A percentile compares a stretch with the other conserved stretches of the same genome.
These are phyloP conservation scores for Sinocyclocheilus grahami DNA, from an alignment of 2,113 vertebrate species.

Conservation along the genomic window DNA sequence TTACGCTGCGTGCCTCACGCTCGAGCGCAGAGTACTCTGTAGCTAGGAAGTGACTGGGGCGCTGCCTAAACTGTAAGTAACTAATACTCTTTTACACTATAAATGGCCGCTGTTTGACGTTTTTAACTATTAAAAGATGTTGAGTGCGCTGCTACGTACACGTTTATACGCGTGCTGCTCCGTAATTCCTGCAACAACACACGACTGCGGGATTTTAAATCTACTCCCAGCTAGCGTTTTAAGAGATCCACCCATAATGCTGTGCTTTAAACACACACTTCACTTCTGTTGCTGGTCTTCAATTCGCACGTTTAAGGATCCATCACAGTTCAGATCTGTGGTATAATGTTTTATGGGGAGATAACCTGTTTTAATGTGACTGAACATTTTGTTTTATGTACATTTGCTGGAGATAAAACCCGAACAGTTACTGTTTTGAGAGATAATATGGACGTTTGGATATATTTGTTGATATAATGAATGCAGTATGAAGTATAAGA, in stretches of 20 bases:
- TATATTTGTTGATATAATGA: background rate
- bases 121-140: background rate
- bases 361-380: background rate
- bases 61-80: constrained; percentile 24
- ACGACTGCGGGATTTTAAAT: background rate
- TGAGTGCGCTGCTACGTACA: background rate
- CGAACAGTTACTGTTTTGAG: too few relatives aligned
- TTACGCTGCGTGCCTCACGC: background rate
- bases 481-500: background rate
- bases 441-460: background rate
- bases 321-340: too few relatives aligned
- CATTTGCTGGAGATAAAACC: background rate
- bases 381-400: background rate
- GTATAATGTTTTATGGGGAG: background rate
- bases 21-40: background rate
- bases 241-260: background rate
- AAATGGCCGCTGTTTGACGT: background rate
- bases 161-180: background rate
- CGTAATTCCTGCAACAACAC: background rate
- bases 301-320: background rate
- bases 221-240: background rate
- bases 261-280: background rate
- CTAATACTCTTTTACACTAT: background rate
- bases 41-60: constrained; percentile 20
- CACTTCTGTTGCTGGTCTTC: background rate